phyloP scores from a whole-genome alignment of 2,888 invertebrate genomes.

The Agrilus cyanescens region DNA sequence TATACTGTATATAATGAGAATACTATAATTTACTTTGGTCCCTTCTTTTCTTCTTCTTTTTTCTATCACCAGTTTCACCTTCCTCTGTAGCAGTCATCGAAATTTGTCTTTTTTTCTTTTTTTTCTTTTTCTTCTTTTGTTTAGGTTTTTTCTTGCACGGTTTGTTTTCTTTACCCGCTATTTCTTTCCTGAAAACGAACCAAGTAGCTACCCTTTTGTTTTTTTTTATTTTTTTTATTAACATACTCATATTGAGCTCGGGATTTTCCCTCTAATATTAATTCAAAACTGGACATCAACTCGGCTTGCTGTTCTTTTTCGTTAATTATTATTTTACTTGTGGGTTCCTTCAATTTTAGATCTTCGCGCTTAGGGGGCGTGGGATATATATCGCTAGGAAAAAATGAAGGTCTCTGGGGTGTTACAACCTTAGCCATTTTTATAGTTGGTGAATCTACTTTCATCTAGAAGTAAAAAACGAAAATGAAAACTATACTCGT shows the following conservation, averaged over 20 bases:
- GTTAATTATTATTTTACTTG: conserved; percentile 32
- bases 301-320: conserved; percentile 9
- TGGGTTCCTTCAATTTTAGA: conserved; percentile 26
- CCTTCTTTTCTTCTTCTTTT: conserved; percentile 2
- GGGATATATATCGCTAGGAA: conserved; percentile 24
- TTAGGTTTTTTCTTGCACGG: conserved; percentile 11
- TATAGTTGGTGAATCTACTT: conserved; percentile 28
- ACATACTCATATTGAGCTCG: conserved; percentile 2
- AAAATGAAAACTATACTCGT: not conserved
- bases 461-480: conserved; percentile 20
- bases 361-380: conserved; percentile 22
- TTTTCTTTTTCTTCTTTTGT: conserved; percentile 1
- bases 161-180: too few relatives aligned
- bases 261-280: conserved; percentile 19
- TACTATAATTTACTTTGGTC: not conserved
- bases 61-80: conserved; percentile 6
- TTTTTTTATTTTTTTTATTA: too few relatives aligned
- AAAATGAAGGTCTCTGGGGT: conserved; percentile 23
- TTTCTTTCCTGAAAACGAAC: too few relatives aligned
- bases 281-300: conserved; percentile 25
- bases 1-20: too few relatives aligned
- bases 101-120: conserved; percentile 1
- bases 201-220: too few relatives aligned
- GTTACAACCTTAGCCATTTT: conserved; percentile 27
- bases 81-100: not conserved